These are phyloP conservation scores for Calcarius lapponicus DNA, from an alignment of 2,797 vertebrate species.

Conservation along the genomic window DNA sequence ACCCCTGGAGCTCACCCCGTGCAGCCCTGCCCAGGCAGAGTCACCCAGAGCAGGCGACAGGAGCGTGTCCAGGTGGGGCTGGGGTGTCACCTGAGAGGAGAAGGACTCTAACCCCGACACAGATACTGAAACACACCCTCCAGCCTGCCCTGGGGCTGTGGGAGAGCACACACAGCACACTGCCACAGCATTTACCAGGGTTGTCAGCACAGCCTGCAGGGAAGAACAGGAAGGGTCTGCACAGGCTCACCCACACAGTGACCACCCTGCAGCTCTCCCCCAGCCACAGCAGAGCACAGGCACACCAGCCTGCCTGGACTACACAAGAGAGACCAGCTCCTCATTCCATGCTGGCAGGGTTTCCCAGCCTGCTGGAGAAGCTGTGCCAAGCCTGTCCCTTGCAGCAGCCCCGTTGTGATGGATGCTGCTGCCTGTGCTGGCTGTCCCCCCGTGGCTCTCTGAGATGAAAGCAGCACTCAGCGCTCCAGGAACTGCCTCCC, in stretches of 20 bases:
- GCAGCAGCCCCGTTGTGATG: background rate
- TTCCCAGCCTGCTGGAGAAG: background rate
- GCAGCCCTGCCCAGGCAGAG: background rate
- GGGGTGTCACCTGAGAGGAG: background rate
- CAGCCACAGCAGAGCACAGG: background rate
- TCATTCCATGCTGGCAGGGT: background rate
- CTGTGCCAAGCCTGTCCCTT: background rate
- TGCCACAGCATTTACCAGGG: fast-evolving
- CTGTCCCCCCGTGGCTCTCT: background rate
- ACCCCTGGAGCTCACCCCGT: background rate
- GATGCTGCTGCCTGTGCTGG: background rate
- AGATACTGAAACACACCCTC: background rate
- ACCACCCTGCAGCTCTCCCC: background rate
- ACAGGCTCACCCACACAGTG: background rate
- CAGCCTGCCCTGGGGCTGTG: background rate
- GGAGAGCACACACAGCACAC: background rate
- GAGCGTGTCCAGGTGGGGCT: background rate
- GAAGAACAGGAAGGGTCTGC: background rate
- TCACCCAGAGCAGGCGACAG: background rate
- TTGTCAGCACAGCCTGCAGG: background rate
- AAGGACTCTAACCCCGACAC: background rate
- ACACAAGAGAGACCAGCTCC: background rate
- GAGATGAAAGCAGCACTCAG: background rate
- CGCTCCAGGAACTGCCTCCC: background rate
- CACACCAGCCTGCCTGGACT: background rate